phyloP scores from a whole-genome alignment of 2,888 invertebrate species.

The Drosophila siamana region DNA sequence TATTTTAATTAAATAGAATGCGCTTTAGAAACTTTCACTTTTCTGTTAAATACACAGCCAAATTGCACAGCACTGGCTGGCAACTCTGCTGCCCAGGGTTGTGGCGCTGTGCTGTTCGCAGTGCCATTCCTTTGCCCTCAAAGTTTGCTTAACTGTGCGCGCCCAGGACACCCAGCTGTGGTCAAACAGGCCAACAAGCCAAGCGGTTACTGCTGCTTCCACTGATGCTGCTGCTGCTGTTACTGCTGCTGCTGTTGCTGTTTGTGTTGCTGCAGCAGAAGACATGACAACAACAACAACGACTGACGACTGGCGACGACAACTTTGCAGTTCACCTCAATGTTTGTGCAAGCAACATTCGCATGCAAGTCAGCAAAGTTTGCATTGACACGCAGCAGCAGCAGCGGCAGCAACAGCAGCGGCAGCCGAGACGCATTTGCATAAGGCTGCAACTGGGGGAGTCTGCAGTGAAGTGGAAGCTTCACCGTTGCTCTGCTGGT shows the following conservation, averaged over 20 bases:
- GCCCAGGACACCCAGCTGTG: slow-evolving; percentile 78
- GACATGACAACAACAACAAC: slow-evolving; percentile 48
- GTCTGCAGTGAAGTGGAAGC: slow-evolving; percentile 33
- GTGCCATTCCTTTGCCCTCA: slow-evolving; percentile 57
- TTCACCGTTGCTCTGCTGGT: slow-evolving; percentile 71
- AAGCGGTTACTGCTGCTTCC: slow-evolving; percentile 56
- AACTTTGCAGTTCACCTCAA: slow-evolving; percentile 82
- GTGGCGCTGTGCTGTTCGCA: slow-evolving; percentile 40
- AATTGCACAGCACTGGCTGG: not conserved
- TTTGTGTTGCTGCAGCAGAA: slow-evolving; percentile 71
- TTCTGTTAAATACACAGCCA: not conserved
- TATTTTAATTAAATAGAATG: not conserved
- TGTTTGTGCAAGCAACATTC: slow-evolving; percentile 83
- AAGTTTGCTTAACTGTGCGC: slow-evolving; percentile 80
- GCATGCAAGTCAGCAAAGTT: slow-evolving; percentile 84
- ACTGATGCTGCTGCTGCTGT: slow-evolving; percentile 42
- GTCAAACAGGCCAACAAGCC: slow-evolving; percentile 76
- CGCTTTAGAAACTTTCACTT: slow-evolving; percentile 12
- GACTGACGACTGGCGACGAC: slow-evolving; percentile 57
- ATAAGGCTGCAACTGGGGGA: slow-evolving; percentile 79
- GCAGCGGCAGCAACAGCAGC: slow-evolving; percentile 42
- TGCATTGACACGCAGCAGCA: slow-evolving; percentile 83
- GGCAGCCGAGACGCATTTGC: slow-evolving; percentile 78
- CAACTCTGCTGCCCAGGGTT: slow-evolving; percentile 24
- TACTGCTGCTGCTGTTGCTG: slow-evolving; percentile 55